phyloP scores from a whole-genome alignment of 2,888 invertebrate genomes.

The Ormyrus labotus region DNA sequence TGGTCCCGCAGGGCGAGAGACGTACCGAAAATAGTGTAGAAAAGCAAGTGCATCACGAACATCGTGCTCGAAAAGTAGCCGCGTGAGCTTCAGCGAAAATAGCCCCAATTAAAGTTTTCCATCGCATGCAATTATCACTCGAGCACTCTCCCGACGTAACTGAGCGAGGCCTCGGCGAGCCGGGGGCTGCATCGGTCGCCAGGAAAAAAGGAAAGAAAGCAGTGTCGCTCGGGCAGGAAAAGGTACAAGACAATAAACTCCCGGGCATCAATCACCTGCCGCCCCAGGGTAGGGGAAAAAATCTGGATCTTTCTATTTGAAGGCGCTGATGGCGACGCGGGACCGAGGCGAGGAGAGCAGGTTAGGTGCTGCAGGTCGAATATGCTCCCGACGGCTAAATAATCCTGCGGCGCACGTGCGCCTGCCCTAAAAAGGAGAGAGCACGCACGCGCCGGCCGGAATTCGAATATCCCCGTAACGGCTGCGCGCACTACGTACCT shows the following conservation, averaged over 20 bases:
- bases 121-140: conserved; percentile 10
- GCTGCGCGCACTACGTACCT: neutral
- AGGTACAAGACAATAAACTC: neutral
- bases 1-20: no score
- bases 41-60: no score
- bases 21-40: no score
- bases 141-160: no score
- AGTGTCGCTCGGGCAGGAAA: no score
- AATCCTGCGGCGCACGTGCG: conserved; percentile 7
- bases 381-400: conserved; percentile 2
- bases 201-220: neutral
- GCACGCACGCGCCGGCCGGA: conserved; percentile 14
- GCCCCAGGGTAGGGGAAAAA: conserved; percentile 5
- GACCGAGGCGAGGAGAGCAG: neutral
- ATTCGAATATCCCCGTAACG: conserved; percentile 31
- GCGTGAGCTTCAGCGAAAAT: neutral
- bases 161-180: no score
- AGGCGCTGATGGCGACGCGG: conserved; percentile 55
- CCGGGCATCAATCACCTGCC: conserved; percentile 22
- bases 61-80: neutral
- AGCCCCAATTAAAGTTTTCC: conserved; percentile 17
- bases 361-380: neutral
- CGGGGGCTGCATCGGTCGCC: neutral
- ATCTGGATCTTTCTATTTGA: conserved; percentile 63
- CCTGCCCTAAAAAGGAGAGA: conserved; percentile 49